Evolutionary conservation across 2,797 vertebrate genomes (phyloP).

Genomic region (Pteropus rufus): DNA sequence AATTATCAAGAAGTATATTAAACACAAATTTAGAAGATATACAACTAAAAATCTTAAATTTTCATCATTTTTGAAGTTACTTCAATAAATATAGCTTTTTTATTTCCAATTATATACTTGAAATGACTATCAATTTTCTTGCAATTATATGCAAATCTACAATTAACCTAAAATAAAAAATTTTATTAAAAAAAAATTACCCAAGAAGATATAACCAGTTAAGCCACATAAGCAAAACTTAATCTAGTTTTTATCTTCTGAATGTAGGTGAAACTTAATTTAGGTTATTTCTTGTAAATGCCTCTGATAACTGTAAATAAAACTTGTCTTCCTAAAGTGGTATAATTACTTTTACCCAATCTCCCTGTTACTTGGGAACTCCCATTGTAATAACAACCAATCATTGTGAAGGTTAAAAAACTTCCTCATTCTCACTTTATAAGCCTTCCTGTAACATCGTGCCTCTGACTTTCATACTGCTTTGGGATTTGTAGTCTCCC

Average conservation of each 20-base stretch:
- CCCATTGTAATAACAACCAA: background rate
- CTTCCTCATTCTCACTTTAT: background rate
- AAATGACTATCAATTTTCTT: background rate
- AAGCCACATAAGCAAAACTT: too few species aligned
- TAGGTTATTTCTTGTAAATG: background rate
- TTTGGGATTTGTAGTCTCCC: background rate
- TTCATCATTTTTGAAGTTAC: background rate
- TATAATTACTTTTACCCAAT: background rate
- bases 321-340: background rate
- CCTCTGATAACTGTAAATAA: background rate
- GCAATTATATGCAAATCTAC: too few species aligned
- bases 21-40: background rate
- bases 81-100: background rate
- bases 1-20: background rate
- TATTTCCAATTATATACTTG: background rate
- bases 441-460: accelerated
- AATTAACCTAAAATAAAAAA: too few species aligned
- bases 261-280: background rate
- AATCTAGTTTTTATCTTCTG: background rate
- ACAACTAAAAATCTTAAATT: background rate
- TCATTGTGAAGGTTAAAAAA: background rate
- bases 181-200: too few species aligned
- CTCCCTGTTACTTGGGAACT: background rate
- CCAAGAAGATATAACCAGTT: too few species aligned
- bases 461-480: background rate